Conservation (phyloP, 92 coral and sea anemone genomes). For the Palythoa heliodiscus region DNA sequence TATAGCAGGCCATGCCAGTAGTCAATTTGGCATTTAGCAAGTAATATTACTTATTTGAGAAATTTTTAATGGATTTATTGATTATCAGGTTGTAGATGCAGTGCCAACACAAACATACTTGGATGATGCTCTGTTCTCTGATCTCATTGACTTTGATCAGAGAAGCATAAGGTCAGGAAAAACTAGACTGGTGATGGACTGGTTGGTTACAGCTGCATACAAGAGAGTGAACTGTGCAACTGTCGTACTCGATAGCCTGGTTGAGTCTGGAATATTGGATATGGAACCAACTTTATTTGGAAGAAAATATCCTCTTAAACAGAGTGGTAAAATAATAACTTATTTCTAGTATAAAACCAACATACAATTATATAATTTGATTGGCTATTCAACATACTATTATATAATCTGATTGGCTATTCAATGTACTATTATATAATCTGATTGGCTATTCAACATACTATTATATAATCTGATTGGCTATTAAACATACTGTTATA, state of each 20-base stretch:
- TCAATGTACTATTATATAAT: too few species aligned
- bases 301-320: constrained; percentile 52
- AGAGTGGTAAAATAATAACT: constrained; percentile 55
- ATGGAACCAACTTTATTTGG: constrained; percentile 49
- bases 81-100: constrained; percentile 59
- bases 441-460: too few species aligned
- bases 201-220: constrained; percentile 59
- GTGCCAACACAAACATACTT: constrained; percentile 66
- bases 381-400: too few species aligned
- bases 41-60: too few species aligned
- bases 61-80: not conserved
- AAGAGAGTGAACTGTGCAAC: constrained; percentile 58
- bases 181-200: constrained; percentile 46
- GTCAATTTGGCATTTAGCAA: too few species aligned
- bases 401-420: too few species aligned
- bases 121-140: constrained; percentile 73
- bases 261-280: constrained; percentile 59
- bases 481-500: too few species aligned
- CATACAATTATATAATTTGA: too few species aligned
- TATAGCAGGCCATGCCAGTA: too few species aligned
- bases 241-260: constrained; percentile 67
- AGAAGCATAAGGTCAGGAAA: constrained; percentile 50
- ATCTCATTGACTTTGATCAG: constrained; percentile 51
- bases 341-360: too few species aligned
- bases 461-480: too few species aligned